Evolutionary conservation across 2,113 vertebrate genomes (phyloP).

Genomic region (Cephalopholis sonnerati): DNA sequence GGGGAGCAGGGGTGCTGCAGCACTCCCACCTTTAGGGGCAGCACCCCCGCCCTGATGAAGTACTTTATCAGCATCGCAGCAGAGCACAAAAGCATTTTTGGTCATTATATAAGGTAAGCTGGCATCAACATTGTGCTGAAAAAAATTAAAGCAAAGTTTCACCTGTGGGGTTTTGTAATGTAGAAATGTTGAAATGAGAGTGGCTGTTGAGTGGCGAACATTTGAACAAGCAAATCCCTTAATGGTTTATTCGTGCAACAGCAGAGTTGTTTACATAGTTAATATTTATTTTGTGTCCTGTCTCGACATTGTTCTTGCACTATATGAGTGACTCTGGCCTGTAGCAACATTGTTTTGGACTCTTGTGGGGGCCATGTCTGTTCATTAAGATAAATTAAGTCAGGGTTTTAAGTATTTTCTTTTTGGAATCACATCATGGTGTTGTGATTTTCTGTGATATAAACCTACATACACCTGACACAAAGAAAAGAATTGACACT

Average conservation of each 20-base stretch:
- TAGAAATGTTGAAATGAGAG: not conserved
- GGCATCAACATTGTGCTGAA: not conserved
- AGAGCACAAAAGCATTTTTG: no score
- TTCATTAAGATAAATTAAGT: slow-evolving; percentile 1
- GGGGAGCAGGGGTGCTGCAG: no score
- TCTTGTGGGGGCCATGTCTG: not conserved
- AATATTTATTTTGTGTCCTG: not conserved
- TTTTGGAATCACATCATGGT: no score
- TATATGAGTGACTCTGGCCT: not conserved
- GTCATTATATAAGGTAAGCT: not conserved
- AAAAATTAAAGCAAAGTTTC: not conserved
- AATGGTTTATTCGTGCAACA: no score
- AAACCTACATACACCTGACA: no score
- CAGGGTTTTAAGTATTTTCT: not conserved
- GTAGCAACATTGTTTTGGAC: not conserved
- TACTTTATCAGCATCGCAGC: no score
- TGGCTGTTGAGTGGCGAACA: no score
- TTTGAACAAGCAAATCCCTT: no score
- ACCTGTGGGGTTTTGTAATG: not conserved
- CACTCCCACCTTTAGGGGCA: no score
- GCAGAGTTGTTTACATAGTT: not conserved
- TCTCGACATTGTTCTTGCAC: not conserved
- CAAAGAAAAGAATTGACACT: no score
- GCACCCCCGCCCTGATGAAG: no score
- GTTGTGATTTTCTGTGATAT: no score